These are phyloP conservation scores for Sebastes cheni DNA, from an alignment of 2,797 vertebrate species.

Conservation along the genomic window DNA sequence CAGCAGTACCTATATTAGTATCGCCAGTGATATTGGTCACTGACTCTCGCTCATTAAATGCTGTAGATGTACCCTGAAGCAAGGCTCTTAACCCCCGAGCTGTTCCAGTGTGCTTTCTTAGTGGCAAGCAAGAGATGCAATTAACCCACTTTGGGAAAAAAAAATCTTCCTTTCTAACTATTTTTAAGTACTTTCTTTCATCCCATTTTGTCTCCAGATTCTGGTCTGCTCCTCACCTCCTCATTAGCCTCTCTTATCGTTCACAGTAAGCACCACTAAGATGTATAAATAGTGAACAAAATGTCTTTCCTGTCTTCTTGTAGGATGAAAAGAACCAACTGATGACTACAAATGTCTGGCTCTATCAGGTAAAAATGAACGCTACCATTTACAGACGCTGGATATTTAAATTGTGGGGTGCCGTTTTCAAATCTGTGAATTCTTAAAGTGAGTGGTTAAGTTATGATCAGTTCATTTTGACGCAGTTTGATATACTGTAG, in stretches of 20 bases:
- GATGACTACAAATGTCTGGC: conserved; percentile 88
- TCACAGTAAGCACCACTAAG: conserved; percentile 9
- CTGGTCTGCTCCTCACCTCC: conserved; percentile 15
- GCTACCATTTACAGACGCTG: background rate
- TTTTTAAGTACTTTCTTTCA: conserved; percentile 26
- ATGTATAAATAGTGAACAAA: conserved; percentile 26
- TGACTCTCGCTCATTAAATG: conserved; percentile 1
- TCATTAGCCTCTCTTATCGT: conserved; percentile 43
- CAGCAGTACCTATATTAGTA: background rate
- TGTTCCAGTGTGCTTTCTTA: conserved; percentile 7
- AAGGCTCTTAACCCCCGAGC: conserved; percentile 10
- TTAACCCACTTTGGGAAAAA: conserved; percentile 22
- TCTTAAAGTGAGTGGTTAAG: background rate
- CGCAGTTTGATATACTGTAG: too few species aligned
- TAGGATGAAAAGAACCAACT: conserved; percentile 89
- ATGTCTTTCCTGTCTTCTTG: conserved; percentile 4
- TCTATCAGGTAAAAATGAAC: conserved; percentile 81
- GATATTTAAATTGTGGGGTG: background rate
- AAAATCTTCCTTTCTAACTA: background rate
- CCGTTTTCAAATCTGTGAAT: background rate
- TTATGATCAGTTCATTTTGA: too few species aligned
- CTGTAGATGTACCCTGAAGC: conserved; percentile 6
- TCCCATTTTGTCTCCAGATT: conserved; percentile 22
- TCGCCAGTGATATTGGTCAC: background rate
- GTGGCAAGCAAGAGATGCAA: conserved; percentile 28